Evolutionary conservation across 2,113 vertebrate genomes (phyloP).

Genomic region (Anarhynchus alexandrinus): DNA sequence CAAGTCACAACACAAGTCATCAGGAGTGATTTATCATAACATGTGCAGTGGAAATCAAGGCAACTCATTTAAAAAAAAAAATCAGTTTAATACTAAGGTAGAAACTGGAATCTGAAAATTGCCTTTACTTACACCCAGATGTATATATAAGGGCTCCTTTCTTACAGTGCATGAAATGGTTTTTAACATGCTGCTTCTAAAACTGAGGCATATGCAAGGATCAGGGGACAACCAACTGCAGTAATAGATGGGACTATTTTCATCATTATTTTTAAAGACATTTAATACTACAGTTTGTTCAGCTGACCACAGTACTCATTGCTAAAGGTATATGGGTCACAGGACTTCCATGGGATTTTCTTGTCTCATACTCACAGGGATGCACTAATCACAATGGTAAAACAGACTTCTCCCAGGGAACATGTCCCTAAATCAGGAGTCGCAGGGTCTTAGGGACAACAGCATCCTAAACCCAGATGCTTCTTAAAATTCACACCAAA

Average conservation of each 20-base stretch:
- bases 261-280: neutral
- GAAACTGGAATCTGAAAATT: neutral
- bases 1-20: neutral
- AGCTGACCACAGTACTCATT: neutral
- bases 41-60: neutral
- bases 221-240: neutral
- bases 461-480: neutral
- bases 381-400: neutral
- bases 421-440: neutral
- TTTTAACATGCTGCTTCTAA: neutral
- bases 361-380: neutral
- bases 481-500: neutral
- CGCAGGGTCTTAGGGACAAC: neutral
- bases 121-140: neutral
- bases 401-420: neutral
- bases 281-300: neutral
- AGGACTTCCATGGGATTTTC: neutral
- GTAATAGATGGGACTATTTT: neutral
- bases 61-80: neutral
- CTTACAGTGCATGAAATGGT: neutral
- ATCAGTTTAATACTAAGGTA: neutral
- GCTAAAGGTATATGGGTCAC: neutral
- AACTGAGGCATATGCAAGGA: neutral
- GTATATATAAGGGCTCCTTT: neutral
- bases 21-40: neutral